These are phyloP conservation scores for Cecidostiba fungosa DNA, from an alignment of 2,888 invertebrate species.

Conservation along the genomic window DNA sequence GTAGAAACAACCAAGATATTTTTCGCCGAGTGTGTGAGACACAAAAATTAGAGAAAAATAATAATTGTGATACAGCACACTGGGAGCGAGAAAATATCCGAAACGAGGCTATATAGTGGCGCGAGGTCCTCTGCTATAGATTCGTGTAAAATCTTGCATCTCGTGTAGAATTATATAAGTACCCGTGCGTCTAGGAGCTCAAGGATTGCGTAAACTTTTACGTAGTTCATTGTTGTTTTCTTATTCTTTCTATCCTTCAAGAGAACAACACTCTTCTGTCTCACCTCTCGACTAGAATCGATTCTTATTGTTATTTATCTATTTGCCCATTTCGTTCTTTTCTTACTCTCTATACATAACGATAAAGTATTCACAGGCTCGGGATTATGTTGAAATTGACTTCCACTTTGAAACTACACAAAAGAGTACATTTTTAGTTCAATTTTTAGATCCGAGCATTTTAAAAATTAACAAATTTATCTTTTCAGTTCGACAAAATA, in stretches of 20 bases:
- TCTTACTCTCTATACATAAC: constrained; percentile 23
- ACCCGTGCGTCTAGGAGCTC: constrained; percentile 51
- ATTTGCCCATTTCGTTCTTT: constrained; percentile 23
- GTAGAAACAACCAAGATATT: constrained; percentile 58
- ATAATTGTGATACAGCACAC: constrained; percentile 60
- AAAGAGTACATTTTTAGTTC: constrained; percentile 6
- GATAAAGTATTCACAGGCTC: constrained; percentile 30
- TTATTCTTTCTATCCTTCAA: constrained; percentile 14
- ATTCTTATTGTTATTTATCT: constrained; percentile 30
- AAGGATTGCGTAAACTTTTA: constrained; percentile 46
- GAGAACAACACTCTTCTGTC: constrained; percentile 24
- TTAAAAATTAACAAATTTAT: neutral
- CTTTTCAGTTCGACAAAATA: neutral
- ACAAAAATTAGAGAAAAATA: constrained; percentile 36
- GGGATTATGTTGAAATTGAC: constrained; percentile 22
- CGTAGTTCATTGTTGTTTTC: constrained; percentile 38
- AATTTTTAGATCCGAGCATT: neutral
- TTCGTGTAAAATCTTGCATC: constrained; percentile 57
- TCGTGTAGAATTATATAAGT: constrained; percentile 59
- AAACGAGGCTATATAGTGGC: constrained; percentile 61
- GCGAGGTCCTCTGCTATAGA: constrained; percentile 62
- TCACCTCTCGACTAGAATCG: constrained; percentile 44
- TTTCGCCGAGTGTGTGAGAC: constrained; percentile 51
- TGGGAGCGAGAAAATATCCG: constrained; percentile 46
- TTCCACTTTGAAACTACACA: constrained; percentile 19